Evolutionary conservation across 2,888 invertebrate species (phyloP), one percentile per base, ranked within the genome.

Genomic region (Dryobota labecula): DNA sequence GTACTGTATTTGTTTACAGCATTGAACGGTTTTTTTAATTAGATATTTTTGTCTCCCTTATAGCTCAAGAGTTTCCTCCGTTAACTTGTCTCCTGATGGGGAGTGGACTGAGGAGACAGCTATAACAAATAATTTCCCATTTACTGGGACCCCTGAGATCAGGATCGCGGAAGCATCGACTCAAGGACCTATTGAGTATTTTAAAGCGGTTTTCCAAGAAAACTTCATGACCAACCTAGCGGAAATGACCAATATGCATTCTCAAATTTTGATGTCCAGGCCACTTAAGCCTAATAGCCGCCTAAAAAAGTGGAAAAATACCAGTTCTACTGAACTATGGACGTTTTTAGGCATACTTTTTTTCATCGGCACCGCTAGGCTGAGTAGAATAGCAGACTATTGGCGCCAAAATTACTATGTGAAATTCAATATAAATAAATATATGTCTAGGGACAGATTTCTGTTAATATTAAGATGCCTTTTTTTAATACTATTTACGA

Each of bases 381-480:
- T 56, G 18, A 54, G 15, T 30, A 63, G n/a, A 38, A n/a, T 69
- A 56, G 38, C 63, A 0, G 45, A 56, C 2, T 75, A 58, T 0
- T 71, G 66, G 66, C 20, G 11, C 51, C 11, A 65, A 53, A 33
- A n/a, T 36, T 30, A 6, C 15, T 45, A 56, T 0, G 30, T 66
- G 0, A 54, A 57, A 56, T 54, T 63, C 20, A 36, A 67, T 15
- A 13, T 75, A 0, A 49, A 33, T 15, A 56, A 75, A 41, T 67
- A 64, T 36, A 75, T 75, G 71, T 56, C 49, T 2, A 54, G 71
- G 43, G 70, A 75, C 33, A 62, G 67, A 51, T 71, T 75, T 57
- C 13, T 63, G 0, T 20, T 75, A 41, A 60, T 71, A 4, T 45
- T 75, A n/a, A n/a, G n/a, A n/a, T n/a, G n/a, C n/a, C n/a, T n/a